Base-by-base conservation (phyloP, 2,888 invertebrate species). In the Hydroisotoma schaefferi region DNA sequence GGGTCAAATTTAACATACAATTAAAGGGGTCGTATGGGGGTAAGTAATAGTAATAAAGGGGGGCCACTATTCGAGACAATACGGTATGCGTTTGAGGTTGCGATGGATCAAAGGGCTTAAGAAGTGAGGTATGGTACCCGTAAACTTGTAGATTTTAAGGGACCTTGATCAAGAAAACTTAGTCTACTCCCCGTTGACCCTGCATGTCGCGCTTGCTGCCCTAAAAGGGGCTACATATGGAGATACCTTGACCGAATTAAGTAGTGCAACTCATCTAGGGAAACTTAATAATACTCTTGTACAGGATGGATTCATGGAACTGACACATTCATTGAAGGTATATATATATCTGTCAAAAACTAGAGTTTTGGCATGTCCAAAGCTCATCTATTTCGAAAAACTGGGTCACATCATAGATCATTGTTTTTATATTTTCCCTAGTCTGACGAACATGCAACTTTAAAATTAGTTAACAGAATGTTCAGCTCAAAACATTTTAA, bases 401-500 rank as follows among this genome's bases (percentile, higher is more conserved):
- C 29, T 15, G 18, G 22, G 15, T 22, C 2, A 4, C 29, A 51
- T 22, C 51, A 51, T 37, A 29, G 20, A 2, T 5, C 23, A 25
- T 26, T 15, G 2, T 23, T n/a, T 18, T 23, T 33, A 20, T 37
- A 22, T 44, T 29, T 8, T 25, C 15, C 15, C 5, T 40, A 40
- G 40, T 40, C 40, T 4, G 40, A 48, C 27, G 57, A 63, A 22
- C 37, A 54, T 26, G 46, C 52, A 15, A 52, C 56, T 1, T 22
- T 59, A 23, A 65, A 61, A n/a, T 3, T 65, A 23, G 8, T 65
- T n/a, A 58, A 52, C 47, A 3, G 55, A 1, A n/a, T 65, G 25
- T 61, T 58, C 33, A 37, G 46, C 6, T 52, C 58, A 3, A 52
- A 25, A 10, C 52, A 43, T 20, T 58, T 58, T 29, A 46, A 29